phyloP scores from a whole-genome alignment of 2,113 vertebrate species.

The Pholis gunnellus region DNA sequence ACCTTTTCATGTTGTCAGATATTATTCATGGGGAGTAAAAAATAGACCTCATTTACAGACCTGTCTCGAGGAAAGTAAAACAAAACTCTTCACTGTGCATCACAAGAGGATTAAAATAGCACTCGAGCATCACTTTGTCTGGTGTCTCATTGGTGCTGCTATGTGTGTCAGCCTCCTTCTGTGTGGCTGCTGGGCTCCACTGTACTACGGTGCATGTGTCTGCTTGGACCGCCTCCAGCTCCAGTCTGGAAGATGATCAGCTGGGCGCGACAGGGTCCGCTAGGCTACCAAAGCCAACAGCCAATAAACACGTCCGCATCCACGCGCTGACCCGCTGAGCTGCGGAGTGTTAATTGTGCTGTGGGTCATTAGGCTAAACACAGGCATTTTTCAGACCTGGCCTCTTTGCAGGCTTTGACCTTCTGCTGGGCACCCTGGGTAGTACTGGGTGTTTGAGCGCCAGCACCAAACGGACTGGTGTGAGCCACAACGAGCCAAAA shows the following conservation, averaged over 20 bases:
- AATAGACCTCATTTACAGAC: not conserved
- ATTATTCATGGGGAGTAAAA: not conserved
- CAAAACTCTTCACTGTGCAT: constrained; percentile 10
- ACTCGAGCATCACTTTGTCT: constrained; percentile 24
- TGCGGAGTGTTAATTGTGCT: constrained; percentile 77
- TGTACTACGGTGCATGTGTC: constrained; percentile 65
- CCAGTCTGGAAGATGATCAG: constrained; percentile 75
- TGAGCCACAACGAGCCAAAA: constrained; percentile 50
- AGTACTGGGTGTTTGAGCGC: constrained; percentile 33
- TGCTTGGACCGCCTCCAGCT: constrained; percentile 74
- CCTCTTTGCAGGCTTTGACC: constrained; percentile 55
- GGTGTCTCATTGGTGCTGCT: constrained; percentile 51
- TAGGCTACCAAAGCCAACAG: constrained; percentile 59
- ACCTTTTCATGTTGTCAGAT: not conserved
- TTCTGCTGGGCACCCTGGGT: constrained; percentile 64
- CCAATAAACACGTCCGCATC: constrained; percentile 72
- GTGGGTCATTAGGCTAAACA: constrained; percentile 75
- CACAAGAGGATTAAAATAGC: constrained; percentile 49
- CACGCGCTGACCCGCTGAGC: constrained; percentile 62
- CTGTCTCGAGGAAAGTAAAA: constrained; percentile 12
- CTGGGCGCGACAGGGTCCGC: constrained; percentile 50
- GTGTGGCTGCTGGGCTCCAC: constrained; percentile 47
- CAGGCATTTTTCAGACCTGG: constrained; percentile 65
- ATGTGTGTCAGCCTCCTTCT: constrained; percentile 65
- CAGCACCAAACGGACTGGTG: constrained; percentile 53